Percentiles rank a stretch among this genome's conserved stretches.
These are phyloP conservation scores for Montipora capitata DNA, from an alignment of 92 coral and sea anemone species.

Conservation along the genomic window DNA sequence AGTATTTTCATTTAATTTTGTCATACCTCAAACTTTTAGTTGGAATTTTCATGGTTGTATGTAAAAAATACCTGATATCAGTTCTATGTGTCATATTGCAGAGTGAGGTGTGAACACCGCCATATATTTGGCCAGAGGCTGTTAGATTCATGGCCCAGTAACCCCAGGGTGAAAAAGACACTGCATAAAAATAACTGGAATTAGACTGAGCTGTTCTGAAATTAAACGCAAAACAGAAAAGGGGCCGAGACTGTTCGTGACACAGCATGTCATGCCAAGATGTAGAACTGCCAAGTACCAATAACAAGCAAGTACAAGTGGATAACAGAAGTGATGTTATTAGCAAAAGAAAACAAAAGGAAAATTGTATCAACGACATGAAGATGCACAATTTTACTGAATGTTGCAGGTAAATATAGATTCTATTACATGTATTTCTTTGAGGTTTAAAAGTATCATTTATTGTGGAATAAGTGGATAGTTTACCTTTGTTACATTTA, in stretches of 20 bases:
- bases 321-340: conserved; percentile 8
- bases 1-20: too few species aligned
- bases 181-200: too few species aligned
- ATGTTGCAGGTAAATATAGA: conserved; percentile 34
- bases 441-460: too few species aligned
- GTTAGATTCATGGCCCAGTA: background rate
- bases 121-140: background rate
- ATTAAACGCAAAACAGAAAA: conserved; percentile 12
- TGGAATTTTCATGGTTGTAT: background rate
- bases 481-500: too few species aligned
- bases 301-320: conserved; percentile 7
- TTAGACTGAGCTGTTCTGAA: background rate
- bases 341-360: conserved; percentile 28
- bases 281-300: background rate
- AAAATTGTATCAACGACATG: conserved; percentile 10
- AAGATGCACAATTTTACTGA: conserved; percentile 59
- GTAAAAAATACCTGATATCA: conserved; percentile 6
- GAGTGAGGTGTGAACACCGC: background rate
- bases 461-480: too few species aligned
- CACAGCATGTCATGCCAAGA: conserved; percentile 7
- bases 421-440: too few species aligned
- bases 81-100: conserved; percentile 31
- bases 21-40: background rate
- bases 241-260: background rate
- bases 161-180: background rate